These are phyloP conservation scores for Seriola rivoliana DNA, from an alignment of 2,113 vertebrate genomes.

Conservation along the genomic window DNA sequence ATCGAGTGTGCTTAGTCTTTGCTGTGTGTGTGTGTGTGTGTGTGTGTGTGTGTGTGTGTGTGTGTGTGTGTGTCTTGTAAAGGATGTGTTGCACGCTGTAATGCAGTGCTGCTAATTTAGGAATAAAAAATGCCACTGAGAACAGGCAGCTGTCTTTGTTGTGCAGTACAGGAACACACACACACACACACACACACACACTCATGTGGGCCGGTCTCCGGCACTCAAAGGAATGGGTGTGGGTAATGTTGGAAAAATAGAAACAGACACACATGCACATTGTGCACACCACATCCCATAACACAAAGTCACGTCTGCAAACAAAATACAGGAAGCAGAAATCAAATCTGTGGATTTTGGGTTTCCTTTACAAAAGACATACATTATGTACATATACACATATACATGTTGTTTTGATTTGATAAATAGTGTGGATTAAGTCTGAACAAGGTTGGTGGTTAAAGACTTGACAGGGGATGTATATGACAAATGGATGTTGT, in stretches of 20 bases:
- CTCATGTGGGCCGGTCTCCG: constrained; percentile 1
- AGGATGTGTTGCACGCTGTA: constrained; percentile 59
- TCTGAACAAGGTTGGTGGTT: too few species aligned
- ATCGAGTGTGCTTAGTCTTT: neutral
- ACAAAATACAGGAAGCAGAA: constrained; percentile 1
- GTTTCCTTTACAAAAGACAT: neutral
- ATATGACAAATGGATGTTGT: neutral
- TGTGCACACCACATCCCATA: constrained; percentile 7
- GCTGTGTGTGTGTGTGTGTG: constrained; percentile 20
- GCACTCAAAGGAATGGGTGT: constrained; percentile 29
- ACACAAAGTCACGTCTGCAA: neutral
- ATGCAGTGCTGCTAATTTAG: constrained; percentile 74
- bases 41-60: constrained; percentile 26
- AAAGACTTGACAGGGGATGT: neutral
- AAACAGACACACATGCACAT: constrained; percentile 14
- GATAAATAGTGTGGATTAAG: too few species aligned
- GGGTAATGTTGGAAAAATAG: constrained; percentile 36
- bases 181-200: constrained; percentile 9
- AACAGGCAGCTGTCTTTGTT: constrained; percentile 79
- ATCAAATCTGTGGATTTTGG: neutral
- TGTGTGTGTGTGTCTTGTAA: constrained; percentile 26
- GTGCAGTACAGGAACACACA: constrained; percentile 43
- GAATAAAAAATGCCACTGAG: constrained; percentile 66
- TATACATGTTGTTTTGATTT: neutral
- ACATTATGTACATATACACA: neutral